Conservation (phyloP, 2,888 invertebrate species). For the Acrobasis consociella region DNA sequence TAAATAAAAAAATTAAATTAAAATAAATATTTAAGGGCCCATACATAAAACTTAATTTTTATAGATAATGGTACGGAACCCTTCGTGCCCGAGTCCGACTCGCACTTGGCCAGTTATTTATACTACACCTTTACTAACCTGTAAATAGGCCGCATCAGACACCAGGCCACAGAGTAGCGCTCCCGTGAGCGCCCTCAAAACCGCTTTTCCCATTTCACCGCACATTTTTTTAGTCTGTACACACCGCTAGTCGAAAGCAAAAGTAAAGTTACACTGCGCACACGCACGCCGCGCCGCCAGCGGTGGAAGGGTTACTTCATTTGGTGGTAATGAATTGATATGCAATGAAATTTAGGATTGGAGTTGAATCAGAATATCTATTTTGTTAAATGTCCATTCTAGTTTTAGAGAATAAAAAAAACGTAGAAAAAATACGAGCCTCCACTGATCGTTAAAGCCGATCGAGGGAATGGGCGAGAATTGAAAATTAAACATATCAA, state of each 20-base stretch:
- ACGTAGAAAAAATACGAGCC: no score
- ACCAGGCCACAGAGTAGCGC: constrained; percentile 72
- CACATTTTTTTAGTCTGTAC: constrained; percentile 56
- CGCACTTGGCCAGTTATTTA: background rate
- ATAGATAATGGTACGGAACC: no score
- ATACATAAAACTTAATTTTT: no score
- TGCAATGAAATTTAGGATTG: background rate
- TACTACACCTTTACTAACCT: constrained; percentile 47
- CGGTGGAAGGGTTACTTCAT: constrained; percentile 1
- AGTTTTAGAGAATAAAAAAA: no score
- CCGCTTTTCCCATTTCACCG: constrained; percentile 78
- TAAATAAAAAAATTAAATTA: no score
- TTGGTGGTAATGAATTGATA: constrained; percentile 18
- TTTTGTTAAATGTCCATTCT: no score
- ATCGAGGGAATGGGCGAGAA: no score
- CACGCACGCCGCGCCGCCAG: constrained; percentile 13
- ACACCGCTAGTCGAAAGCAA: constrained; percentile 15
- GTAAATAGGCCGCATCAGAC: constrained; percentile 75
- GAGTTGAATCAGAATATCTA: no score
- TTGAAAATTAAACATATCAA: no score
- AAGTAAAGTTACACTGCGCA: constrained; percentile 15
- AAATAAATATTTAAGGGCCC: no score
- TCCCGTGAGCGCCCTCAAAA: constrained; percentile 70
- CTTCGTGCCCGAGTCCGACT: no score
- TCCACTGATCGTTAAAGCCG: no score